Evolutionary conservation across 2,888 invertebrate genomes (phyloP).

Genomic region (Eledona agricola): DNA sequence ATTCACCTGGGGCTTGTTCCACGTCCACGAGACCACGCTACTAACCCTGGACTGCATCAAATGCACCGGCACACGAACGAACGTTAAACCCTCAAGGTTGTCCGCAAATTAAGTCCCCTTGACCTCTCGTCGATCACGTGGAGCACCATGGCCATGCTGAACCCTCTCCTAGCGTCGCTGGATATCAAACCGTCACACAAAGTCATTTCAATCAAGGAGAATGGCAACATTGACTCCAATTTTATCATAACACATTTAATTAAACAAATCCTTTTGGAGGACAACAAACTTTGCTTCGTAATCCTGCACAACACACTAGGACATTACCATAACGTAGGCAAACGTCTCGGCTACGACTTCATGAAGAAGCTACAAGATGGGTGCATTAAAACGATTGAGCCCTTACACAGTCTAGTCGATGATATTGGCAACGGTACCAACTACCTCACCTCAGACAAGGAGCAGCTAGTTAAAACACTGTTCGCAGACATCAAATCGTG

Average conservation of each 20-base stretch:
- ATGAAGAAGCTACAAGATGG: constrained; percentile 64
- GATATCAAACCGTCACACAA: constrained; percentile 71
- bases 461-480: constrained; percentile 61
- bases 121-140: constrained; percentile 33
- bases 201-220: constrained; percentile 74
- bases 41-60: background rate
- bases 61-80: constrained; percentile 6
- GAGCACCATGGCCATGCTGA: constrained; percentile 28
- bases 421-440: constrained; percentile 56
- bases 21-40: constrained; percentile 7
- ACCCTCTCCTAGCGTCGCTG: constrained; percentile 61
- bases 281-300: constrained; percentile 69
- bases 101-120: constrained; percentile 18
- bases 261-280: constrained; percentile 72
- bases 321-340: constrained; percentile 79
- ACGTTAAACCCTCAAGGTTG: constrained; percentile 7
- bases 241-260: constrained; percentile 76
- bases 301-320: constrained; percentile 75
- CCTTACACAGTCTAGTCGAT: constrained; percentile 63
- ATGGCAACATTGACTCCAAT: constrained; percentile 75
- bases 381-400: constrained; percentile 66
- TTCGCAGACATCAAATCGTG: constrained; percentile 61
- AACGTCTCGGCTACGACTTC: constrained; percentile 77
- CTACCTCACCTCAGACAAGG: constrained; percentile 50
- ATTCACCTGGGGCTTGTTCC: too few relatives aligned